These are phyloP conservation scores for Leucoma salicis DNA, from an alignment of 2,888 invertebrate species.

Conservation along the genomic window DNA sequence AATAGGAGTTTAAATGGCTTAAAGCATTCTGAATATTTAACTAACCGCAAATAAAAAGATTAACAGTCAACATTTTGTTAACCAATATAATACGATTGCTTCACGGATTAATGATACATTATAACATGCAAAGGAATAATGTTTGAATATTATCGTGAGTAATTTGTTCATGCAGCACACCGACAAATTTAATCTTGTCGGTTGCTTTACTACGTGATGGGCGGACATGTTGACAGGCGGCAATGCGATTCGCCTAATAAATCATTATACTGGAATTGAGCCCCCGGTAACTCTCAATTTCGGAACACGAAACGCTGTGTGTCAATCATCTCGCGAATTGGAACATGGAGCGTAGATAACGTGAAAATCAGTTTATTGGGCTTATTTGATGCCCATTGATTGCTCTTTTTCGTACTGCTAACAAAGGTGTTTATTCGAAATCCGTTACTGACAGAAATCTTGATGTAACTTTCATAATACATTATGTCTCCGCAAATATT, in stretches of 20 bases:
- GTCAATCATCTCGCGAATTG: conserved; percentile 29
- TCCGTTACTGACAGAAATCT: no score
- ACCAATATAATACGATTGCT: no score
- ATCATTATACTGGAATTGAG: conserved; percentile 38
- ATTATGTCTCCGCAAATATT: no score
- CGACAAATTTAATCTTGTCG: conserved; percentile 20
- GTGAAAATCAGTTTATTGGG: conserved; percentile 9
- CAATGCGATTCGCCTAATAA: conserved; percentile 37
- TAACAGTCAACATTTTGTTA: no score
- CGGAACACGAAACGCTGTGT: conserved; percentile 18
- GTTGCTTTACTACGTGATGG: conserved; percentile 21
- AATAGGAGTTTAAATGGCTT: no score
- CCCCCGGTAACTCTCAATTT: conserved; percentile 24
- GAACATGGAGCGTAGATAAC: conserved; percentile 8
- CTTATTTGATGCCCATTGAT: not conserved
- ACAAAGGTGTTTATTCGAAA: not conserved
- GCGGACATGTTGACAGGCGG: conserved; percentile 34
- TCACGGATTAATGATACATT: not conserved
- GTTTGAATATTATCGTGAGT: conserved; percentile 5
- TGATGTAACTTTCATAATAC: no score
- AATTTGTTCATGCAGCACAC: conserved; percentile 7
- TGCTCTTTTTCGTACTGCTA: not conserved
- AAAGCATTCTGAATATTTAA: no score
- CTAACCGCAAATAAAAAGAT: no score
- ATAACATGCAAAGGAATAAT: conserved; percentile 2